Conservation (phyloP, 2,888 invertebrate species). For the Parnassius glacialis region DNA sequence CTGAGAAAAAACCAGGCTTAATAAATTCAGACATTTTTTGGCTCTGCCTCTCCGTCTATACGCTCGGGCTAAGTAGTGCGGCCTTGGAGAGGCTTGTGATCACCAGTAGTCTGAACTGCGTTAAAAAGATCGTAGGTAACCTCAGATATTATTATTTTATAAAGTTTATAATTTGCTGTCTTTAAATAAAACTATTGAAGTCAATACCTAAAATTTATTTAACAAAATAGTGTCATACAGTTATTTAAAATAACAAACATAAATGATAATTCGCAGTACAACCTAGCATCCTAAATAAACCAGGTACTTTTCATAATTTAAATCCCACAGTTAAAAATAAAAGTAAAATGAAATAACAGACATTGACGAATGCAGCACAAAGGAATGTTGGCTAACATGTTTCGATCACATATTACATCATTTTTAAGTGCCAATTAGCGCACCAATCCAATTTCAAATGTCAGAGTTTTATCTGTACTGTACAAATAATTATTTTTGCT, state of each 20-base stretch:
- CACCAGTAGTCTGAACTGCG: no score
- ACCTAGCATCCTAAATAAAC: constrained; percentile 80
- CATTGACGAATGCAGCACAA: constrained; percentile 69
- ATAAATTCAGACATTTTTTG: no score
- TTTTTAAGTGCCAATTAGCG: constrained; percentile 14
- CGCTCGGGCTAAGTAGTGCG: no score
- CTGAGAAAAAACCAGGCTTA: no score
- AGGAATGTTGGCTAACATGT: constrained; percentile 77
- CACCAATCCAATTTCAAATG: constrained; percentile 2
- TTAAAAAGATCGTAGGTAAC: no score
- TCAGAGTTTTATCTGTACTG: constrained; percentile 1
- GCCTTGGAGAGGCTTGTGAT: no score
- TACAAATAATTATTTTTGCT: constrained; percentile 9
- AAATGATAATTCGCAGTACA: constrained; percentile 79
- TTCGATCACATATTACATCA: constrained; percentile 26
- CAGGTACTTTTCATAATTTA: constrained; percentile 79
- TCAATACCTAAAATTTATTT: constrained; percentile 79
- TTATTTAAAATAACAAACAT: constrained; percentile 80
- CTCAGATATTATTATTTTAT: background rate
- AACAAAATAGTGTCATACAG: constrained; percentile 81
- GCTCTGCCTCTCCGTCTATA: no score
- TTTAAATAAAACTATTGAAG: constrained; percentile 50
- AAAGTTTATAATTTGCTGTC: background rate
- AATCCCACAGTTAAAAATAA: constrained; percentile 60
- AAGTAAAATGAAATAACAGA: constrained; percentile 57